Evolutionary conservation across 2,888 invertebrate genomes (phyloP).

Genomic region (Rotaria socialis): DNA sequence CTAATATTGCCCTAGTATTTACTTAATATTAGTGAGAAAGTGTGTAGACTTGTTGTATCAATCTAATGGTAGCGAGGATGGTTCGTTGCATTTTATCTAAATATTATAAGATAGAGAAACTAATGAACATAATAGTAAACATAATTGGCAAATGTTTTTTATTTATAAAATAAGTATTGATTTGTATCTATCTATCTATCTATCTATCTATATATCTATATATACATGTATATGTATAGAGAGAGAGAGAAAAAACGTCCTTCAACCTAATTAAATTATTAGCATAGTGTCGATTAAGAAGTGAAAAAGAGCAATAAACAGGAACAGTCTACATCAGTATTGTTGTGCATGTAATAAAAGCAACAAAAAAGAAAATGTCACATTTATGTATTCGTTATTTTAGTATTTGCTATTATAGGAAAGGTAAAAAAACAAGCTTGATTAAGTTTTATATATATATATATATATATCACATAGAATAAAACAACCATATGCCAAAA

Average conservation of each 20-base stretch:
- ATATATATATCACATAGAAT: neutral
- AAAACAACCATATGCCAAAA: neutral
- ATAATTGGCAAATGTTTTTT: neutral
- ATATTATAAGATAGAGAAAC: neutral
- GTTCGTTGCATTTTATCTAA: neutral
- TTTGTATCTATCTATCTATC: too few species aligned
- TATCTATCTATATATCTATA: too few species aligned
- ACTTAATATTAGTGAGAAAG: neutral
- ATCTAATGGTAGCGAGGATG: neutral
- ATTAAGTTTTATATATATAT: neutral
- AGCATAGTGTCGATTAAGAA: too few species aligned
- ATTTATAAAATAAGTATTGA: neutral
- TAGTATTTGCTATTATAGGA: neutral
- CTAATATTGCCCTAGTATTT: neutral
- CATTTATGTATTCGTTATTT: neutral
- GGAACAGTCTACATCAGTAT: neutral
- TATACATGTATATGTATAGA: too few species aligned
- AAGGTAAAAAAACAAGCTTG: neutral
- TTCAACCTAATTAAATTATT: too few species aligned
- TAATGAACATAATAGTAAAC: neutral
- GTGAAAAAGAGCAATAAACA: neutral
- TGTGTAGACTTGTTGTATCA: neutral
- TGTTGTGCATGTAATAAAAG: neutral
- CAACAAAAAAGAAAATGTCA: neutral
- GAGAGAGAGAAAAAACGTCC: too few species aligned